A percentile compares a stretch with the other conserved stretches of the same genome.
phyloP scores from a whole-genome alignment of 2,113 vertebrate genomes.

The Psilopogon haemacephalus region DNA sequence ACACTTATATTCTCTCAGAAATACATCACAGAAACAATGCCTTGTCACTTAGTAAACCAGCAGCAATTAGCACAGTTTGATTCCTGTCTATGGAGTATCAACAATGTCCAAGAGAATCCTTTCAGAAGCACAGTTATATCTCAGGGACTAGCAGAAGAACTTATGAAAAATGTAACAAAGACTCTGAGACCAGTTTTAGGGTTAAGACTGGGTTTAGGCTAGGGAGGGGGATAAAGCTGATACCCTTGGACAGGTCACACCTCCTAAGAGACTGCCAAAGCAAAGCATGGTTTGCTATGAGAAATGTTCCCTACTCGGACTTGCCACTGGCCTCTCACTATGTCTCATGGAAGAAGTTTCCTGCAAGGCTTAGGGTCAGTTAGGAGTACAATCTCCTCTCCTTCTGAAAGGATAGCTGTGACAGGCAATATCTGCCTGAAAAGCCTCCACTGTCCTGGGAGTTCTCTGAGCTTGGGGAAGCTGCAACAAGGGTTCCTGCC shows the following conservation, averaged over 20 bases:
- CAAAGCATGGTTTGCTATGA: background rate
- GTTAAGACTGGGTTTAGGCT: background rate
- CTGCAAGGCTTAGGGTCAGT: background rate
- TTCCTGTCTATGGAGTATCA: background rate
- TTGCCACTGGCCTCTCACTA: background rate
- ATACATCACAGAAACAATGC: slow-evolving; percentile 14
- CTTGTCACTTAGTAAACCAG: slow-evolving; percentile 24
- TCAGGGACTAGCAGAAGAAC: background rate
- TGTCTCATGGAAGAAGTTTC: background rate
- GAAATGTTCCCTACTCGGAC: background rate
- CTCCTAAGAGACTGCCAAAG: background rate
- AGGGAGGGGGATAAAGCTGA: background rate
- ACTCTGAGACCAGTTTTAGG: background rate
- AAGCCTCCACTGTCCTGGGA: background rate
- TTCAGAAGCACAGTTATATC: background rate
- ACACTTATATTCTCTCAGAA: slow-evolving; percentile 7
- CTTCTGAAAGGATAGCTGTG: background rate
- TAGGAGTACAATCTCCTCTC: background rate
- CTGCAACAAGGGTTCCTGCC: background rate
- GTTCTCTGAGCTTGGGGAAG: background rate
- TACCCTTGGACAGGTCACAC: background rate
- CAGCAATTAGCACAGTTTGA: background rate
- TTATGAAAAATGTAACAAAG: background rate
- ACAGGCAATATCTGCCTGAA: background rate
- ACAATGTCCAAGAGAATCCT: background rate